Conservation (phyloP, 2,888 invertebrate species). For the Liodrosophila aerea region DNA sequence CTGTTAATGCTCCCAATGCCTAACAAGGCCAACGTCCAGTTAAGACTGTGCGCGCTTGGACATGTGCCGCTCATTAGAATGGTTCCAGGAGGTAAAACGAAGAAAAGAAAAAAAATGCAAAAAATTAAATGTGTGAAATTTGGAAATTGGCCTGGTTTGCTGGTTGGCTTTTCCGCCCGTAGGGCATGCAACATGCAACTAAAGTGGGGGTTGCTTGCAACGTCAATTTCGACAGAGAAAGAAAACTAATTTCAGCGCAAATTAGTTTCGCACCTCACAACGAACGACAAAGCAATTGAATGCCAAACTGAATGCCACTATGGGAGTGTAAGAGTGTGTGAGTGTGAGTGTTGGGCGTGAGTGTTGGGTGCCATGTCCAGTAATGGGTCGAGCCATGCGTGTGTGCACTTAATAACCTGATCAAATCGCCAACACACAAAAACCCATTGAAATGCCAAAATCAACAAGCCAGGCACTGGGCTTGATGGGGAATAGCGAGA, state of each 20-base stretch:
- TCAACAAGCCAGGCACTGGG: slow-evolving; percentile 63
- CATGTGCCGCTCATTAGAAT: slow-evolving; percentile 76
- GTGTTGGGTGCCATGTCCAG: slow-evolving; percentile 19
- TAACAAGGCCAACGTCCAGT: slow-evolving; percentile 52
- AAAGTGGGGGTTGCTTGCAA: slow-evolving; percentile 45
- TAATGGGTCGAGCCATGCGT: slow-evolving; percentile 16
- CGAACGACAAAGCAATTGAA: slow-evolving; percentile 70
- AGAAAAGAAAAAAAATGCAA: slow-evolving; percentile 19
- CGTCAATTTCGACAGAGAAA: slow-evolving; percentile 63
- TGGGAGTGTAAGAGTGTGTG: slow-evolving; percentile 12
- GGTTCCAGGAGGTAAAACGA: slow-evolving; percentile 30
- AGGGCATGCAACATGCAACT: slow-evolving; percentile 45
- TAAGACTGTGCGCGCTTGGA: slow-evolving; percentile 31
- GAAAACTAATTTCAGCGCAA: slow-evolving; percentile 78
- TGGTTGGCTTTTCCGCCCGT: slow-evolving; percentile 26
- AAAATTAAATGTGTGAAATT: slow-evolving; percentile 30
- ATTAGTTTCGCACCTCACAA: slow-evolving; percentile 75
- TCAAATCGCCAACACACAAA: slow-evolving; percentile 75
- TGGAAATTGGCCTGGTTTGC: slow-evolving; percentile 35
- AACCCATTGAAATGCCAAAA: slow-evolving; percentile 76
- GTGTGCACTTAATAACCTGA: slow-evolving; percentile 78
- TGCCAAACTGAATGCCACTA: slow-evolving; percentile 49
- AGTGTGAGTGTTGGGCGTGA: not conserved
- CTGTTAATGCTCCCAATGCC: slow-evolving; percentile 47
- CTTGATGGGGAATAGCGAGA: not conserved